Conservation (phyloP, 2,888 invertebrate genomes). For the Diarsia dahlii region DNA sequence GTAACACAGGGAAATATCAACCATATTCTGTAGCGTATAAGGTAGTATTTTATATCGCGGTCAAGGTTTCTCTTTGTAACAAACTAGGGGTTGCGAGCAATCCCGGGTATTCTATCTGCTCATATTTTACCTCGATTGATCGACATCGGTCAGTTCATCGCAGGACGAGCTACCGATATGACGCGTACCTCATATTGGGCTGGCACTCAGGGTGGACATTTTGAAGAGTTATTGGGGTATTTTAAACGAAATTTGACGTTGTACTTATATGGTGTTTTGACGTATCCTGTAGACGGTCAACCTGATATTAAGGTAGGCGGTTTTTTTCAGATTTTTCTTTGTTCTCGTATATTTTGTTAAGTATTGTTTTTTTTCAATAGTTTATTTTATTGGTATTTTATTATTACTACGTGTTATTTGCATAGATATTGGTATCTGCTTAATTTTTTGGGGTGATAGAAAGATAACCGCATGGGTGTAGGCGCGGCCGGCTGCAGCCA, state of each 20-base stretch:
- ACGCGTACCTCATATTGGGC: constrained; percentile 10
- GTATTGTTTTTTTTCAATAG: not conserved
- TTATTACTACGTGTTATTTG: not conserved
- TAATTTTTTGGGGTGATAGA: not conserved
- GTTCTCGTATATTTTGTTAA: not conserved
- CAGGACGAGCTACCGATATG: constrained; percentile 9
- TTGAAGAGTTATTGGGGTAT: not conserved
- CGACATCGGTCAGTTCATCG: constrained; percentile 18
- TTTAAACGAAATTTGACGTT: not conserved
- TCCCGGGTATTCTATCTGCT: constrained; percentile 65
- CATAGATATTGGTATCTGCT: not conserved
- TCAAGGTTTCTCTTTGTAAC: constrained; percentile 73
- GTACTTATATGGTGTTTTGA: constrained; percentile 3
- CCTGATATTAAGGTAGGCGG: constrained; percentile 27
- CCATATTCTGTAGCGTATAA: constrained; percentile 45
- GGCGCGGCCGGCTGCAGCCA: not conserved
- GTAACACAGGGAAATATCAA: constrained; percentile 30
- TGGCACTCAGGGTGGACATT: not conserved
- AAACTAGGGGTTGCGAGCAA: constrained; percentile 71
- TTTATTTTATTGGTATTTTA: not conserved
- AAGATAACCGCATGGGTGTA: not conserved
- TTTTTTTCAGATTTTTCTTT: not conserved
- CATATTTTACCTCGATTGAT: constrained; percentile 58
- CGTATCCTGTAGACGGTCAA: not conserved
- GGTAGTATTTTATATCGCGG: constrained; percentile 59